Conservation (phyloP, 2,113 vertebrate genomes). For the Chrysemys picta region DNA sequence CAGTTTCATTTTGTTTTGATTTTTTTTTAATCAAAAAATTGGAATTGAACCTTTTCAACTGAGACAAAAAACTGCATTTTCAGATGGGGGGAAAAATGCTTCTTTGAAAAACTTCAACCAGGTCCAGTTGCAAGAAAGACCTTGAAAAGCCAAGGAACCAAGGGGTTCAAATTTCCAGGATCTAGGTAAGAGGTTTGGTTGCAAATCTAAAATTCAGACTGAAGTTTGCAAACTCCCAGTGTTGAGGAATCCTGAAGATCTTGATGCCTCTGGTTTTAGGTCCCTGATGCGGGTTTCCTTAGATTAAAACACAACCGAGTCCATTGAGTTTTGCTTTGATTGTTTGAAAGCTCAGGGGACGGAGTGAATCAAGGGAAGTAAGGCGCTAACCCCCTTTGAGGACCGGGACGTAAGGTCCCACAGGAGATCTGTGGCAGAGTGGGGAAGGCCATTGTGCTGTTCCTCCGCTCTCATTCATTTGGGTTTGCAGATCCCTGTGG, state of each 20-base stretch:
- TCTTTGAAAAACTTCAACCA: neutral
- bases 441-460: neutral
- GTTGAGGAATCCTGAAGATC: neutral
- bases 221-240: neutral
- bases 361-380: neutral
- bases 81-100: neutral
- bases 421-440: neutral
- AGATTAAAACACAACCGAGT: neutral
- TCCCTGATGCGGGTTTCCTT: neutral
- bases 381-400: neutral
- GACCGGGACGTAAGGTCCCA: neutral
- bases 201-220: neutral
- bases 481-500: neutral
- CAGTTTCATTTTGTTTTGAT: neutral
- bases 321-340: neutral
- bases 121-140: neutral
- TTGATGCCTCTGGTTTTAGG: neutral
- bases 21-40: neutral
- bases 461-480: neutral
- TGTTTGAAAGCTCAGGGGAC: neutral
- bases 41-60: neutral
- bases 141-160: neutral
- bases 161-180: neutral
- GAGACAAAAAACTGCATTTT: neutral
- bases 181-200: neutral